phyloP scores from a whole-genome alignment of 2,113 vertebrate species.

The Gorsachius goisagi region DNA sequence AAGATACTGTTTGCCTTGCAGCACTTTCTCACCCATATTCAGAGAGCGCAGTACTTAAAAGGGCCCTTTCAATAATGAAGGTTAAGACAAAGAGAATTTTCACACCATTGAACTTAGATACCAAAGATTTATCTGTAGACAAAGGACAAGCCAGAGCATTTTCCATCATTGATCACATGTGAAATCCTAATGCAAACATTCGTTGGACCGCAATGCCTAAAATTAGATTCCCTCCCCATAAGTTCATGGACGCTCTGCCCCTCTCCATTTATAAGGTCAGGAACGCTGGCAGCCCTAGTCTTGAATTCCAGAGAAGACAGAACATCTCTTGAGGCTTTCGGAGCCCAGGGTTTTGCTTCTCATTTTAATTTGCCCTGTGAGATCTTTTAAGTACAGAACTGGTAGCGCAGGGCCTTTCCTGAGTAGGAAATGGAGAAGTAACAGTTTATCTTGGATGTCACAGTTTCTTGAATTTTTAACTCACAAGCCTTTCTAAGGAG shows the following conservation, averaged over 20 bases:
- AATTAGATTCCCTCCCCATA: not conserved
- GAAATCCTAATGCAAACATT: not conserved
- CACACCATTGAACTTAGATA: not conserved
- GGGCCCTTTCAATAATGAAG: not conserved
- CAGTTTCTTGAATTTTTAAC: not conserved
- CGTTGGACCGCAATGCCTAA: not conserved
- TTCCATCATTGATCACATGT: not conserved
- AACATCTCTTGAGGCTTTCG: not conserved
- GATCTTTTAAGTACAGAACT: not conserved
- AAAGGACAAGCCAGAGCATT: not conserved
- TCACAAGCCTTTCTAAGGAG: not conserved
- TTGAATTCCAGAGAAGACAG: not conserved
- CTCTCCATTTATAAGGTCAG: not conserved
- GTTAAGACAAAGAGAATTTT: not conserved
- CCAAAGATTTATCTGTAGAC: not conserved
- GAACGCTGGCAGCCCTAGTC: not conserved
- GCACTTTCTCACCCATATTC: not conserved
- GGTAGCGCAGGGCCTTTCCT: not conserved
- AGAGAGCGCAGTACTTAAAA: not conserved
- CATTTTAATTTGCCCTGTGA: not conserved
- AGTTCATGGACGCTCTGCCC: not conserved
- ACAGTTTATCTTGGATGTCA: not conserved
- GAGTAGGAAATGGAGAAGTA: not conserved
- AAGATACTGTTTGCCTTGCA: not conserved
- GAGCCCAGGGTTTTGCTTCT: constrained; percentile 5